These are phyloP conservation scores for Drepana arcuata DNA, from an alignment of 1,140 invertebrate genomes.

Conservation along the genomic window DNA sequence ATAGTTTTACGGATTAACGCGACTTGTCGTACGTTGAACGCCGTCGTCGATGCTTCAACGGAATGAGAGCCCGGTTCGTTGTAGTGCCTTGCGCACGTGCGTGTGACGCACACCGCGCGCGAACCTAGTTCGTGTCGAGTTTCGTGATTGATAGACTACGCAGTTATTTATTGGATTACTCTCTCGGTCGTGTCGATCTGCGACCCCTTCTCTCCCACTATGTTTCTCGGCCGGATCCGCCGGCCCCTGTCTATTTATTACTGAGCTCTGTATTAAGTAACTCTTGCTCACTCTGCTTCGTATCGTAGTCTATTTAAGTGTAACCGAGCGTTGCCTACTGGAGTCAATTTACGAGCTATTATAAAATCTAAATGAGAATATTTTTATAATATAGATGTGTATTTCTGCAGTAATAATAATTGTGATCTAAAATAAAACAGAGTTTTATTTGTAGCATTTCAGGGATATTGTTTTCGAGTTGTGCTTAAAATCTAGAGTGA, in stretches of 20 bases:
- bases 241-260: constrained; percentile 30
- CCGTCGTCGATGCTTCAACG: no score
- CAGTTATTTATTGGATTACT: constrained; percentile 19
- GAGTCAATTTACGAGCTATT: constrained; percentile 62
- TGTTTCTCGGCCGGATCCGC: constrained; percentile 11
- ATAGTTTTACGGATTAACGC: no score
- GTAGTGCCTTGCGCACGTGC: neutral
- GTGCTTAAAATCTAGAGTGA: no score
- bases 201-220: constrained; percentile 16
- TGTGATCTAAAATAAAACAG: constrained; percentile 69
- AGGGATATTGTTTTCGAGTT: constrained; percentile 56
- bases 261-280: constrained; percentile 30
- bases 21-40: no score
- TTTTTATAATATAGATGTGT: constrained; percentile 59
- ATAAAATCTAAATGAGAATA: constrained; percentile 41
- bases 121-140: neutral
- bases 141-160: no score
- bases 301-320: constrained; percentile 30
- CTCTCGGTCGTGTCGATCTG: constrained; percentile 28
- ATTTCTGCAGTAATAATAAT: constrained; percentile 52
- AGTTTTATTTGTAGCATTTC: constrained; percentile 70
- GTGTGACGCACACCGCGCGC: neutral
- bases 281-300: constrained; percentile 58
- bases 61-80: no score
- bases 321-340: constrained; percentile 25